Conservation (phyloP, 2,888 invertebrate species). For the Galerucella pusilla region DNA sequence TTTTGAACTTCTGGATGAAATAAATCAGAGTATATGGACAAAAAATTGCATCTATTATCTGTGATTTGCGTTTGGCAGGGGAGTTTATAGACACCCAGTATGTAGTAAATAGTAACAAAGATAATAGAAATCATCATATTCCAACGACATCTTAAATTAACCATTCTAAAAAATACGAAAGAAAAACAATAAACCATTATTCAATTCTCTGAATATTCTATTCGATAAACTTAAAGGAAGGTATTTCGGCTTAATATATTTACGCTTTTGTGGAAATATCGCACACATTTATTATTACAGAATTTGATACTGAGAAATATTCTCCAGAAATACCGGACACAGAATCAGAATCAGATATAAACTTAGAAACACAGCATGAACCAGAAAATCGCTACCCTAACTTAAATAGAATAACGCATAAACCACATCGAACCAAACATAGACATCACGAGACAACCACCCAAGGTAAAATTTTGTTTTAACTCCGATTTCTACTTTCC, state of each 20-base stretch:
- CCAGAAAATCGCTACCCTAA: constrained; percentile 4
- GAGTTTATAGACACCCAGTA: too few species aligned
- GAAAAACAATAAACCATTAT: not conserved
- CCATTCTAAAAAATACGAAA: too few species aligned
- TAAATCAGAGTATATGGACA: too few species aligned
- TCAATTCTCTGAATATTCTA: not conserved
- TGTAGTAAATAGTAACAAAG: too few species aligned
- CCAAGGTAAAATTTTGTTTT: constrained; percentile 7
- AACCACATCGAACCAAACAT: constrained; percentile 6
- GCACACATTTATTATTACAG: constrained; percentile 8
- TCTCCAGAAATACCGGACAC: not conserved
- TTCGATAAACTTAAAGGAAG: too few species aligned
- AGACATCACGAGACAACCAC: constrained; percentile 5
- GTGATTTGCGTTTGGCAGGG: too few species aligned
- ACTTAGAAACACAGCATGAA: not conserved
- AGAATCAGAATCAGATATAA: constrained; percentile 8
- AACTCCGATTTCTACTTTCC: too few species aligned
- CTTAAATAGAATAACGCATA: not conserved
- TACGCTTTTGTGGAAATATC: not conserved
- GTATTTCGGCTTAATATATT: too few species aligned
- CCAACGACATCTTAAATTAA: too few species aligned
- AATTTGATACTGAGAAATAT: not conserved
- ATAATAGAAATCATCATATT: too few species aligned
- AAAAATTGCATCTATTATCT: too few species aligned
- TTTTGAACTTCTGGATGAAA: too few species aligned